Conservation (phyloP, 92 coral and sea anemone species). For the Phenganax stokvisi region DNA sequence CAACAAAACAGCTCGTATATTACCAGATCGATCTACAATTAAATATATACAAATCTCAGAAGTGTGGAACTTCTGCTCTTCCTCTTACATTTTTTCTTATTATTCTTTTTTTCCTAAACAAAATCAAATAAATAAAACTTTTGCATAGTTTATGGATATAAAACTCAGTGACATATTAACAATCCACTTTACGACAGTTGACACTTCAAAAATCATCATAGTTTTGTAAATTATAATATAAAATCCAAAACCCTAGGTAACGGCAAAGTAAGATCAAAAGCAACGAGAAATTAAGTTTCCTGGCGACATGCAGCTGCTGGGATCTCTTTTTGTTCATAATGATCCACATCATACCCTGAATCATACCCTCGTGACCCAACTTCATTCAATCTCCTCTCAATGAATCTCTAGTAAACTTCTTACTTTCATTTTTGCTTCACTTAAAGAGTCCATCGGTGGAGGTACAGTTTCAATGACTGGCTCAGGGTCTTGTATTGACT, state of each 20-base stretch:
- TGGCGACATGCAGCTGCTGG: constrained; percentile 13
- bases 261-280: not conserved
- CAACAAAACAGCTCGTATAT: not conserved
- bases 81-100: constrained; percentile 62
- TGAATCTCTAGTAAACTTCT: constrained; percentile 11
- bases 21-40: not conserved
- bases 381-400: constrained; percentile 4
- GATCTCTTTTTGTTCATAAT: constrained; percentile 22
- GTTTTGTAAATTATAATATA: no score
- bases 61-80: constrained; percentile 4
- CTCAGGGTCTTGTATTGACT: not conserved
- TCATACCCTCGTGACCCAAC: constrained; percentile 26
- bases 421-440: constrained; percentile 4
- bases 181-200: no score
- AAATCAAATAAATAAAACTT: not conserved
- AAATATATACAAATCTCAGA: not conserved
- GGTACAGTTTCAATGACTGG: not conserved
- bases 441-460: not conserved
- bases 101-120: constrained; percentile 66
- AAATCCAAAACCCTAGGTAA: not conserved
- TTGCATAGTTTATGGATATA: not conserved
- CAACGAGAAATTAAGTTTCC: not conserved
- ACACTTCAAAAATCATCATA: no score
- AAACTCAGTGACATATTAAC: not conserved
- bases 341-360: constrained; percentile 33